Conservation (phyloP, 2,113 vertebrate genomes). For the Columba livia region DNA sequence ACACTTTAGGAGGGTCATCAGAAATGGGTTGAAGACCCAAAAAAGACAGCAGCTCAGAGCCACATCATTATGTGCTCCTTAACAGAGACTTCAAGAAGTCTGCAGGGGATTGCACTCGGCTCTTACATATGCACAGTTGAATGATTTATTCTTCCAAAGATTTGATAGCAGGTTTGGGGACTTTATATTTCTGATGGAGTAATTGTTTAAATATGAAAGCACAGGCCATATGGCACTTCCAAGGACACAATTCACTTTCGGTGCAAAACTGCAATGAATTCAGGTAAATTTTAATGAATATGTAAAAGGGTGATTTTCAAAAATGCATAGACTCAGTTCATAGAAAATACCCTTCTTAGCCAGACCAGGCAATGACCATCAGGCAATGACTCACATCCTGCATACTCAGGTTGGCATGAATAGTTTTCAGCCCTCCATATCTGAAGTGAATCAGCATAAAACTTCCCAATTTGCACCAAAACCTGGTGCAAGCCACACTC, state of each 20-base stretch:
- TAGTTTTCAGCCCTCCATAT: not conserved
- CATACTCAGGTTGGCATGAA: not conserved
- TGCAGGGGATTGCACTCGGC: not conserved
- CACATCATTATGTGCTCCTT: not conserved
- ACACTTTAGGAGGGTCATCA: not conserved
- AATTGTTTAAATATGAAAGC: not conserved
- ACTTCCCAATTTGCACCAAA: not conserved
- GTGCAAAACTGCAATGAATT: not conserved
- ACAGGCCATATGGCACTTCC: not conserved
- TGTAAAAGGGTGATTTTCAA: constrained; percentile 6
- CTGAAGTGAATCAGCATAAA: not conserved
- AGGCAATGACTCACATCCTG: constrained; percentile 1
- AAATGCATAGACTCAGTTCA: not conserved
- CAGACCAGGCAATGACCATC: constrained; percentile 16
- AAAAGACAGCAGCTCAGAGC: not conserved
- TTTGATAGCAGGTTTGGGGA: not conserved
- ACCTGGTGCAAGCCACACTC: not conserved
- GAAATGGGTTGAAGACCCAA: not conserved
- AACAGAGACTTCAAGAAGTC: not conserved
- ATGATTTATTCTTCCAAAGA: not conserved
- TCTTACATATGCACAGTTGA: not conserved
- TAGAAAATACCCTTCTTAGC: not conserved
- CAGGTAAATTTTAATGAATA: constrained; percentile 20
- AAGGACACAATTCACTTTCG: not conserved
- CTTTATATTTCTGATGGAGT: not conserved